Conservation (phyloP, 2,797 vertebrate species). For the Limnodromus scolopaceus region DNA sequence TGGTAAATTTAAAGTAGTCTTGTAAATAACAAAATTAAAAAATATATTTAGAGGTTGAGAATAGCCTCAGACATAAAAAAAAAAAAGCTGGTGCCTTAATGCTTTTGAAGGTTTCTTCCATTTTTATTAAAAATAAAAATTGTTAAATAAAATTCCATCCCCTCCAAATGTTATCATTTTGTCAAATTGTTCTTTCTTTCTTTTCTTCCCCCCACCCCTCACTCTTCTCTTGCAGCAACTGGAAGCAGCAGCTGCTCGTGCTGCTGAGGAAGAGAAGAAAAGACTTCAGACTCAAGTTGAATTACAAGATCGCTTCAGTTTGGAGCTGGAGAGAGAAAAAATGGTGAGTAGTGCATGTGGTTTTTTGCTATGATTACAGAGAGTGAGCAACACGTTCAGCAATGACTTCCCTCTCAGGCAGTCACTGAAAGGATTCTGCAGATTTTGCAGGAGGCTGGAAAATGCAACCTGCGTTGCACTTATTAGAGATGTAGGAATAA, state of each 20-base stretch:
- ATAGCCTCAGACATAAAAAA: not conserved
- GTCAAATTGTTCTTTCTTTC: not conserved
- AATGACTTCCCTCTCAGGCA: not conserved
- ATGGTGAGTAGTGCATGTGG: conserved; percentile 71
- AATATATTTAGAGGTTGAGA: not conserved
- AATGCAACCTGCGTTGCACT: accelerated
- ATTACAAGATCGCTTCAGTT: conserved; percentile 90
- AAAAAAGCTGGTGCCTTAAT: not conserved
- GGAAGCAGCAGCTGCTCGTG: conserved; percentile 88
- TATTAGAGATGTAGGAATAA: not conserved
- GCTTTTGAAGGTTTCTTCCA: not conserved
- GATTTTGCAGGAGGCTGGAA: not conserved
- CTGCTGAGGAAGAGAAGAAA: conserved; percentile 88
- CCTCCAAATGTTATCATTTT: not conserved
- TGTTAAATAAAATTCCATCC: not conserved
- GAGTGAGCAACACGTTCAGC: not conserved
- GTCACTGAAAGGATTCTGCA: not conserved
- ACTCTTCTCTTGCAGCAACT: conserved; percentile 83
- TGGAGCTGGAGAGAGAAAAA: conserved; percentile 94
- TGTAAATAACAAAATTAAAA: not conserved
- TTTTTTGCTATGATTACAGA: not conserved
- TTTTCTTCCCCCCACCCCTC: not conserved
- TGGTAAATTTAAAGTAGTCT: not conserved
- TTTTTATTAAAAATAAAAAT: not conserved
- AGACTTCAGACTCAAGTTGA: conserved; percentile 92